Conservation (phyloP, 2,797 vertebrate species). For the Neosalanx taihuensis region DNA sequence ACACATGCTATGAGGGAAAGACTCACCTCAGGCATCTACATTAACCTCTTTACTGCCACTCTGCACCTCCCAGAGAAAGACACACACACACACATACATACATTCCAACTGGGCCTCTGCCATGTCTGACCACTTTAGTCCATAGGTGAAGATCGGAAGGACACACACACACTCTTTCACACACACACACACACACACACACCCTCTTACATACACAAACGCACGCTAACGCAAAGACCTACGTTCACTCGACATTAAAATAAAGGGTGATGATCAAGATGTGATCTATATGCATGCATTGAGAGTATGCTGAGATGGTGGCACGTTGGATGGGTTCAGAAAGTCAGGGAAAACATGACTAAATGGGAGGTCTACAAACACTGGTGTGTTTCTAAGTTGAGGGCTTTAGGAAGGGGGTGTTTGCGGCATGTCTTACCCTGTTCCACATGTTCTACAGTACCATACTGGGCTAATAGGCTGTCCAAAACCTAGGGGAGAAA, state of each 20-base stretch:
- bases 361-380: slow-evolving; percentile 49
- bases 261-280: too few species aligned
- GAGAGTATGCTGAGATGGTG: too few species aligned
- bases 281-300: too few species aligned
- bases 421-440: slow-evolving; percentile 78
- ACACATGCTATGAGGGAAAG: slow-evolving; percentile 26
- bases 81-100: slow-evolving; percentile 30
- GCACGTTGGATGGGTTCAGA: slow-evolving; percentile 22
- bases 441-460: slow-evolving; percentile 92
- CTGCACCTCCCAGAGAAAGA: slow-evolving; percentile 40
- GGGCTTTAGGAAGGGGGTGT: background rate
- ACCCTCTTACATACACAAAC: background rate
- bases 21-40: slow-evolving; percentile 60
- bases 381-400: background rate
- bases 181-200: slow-evolving; percentile 4
- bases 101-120: slow-evolving; percentile 52
- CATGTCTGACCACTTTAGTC: slow-evolving; percentile 63
- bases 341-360: slow-evolving; percentile 53
- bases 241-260: background rate
- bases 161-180: background rate
- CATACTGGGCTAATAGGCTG: slow-evolving; percentile 88
- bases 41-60: slow-evolving; percentile 50
- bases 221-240: background rate
- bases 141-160: slow-evolving; percentile 17
- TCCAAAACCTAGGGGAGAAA: slow-evolving; percentile 83